These are phyloP conservation scores for Carollia perspicillata DNA, from an alignment of 2,113 vertebrate genomes.

Conservation along the genomic window DNA sequence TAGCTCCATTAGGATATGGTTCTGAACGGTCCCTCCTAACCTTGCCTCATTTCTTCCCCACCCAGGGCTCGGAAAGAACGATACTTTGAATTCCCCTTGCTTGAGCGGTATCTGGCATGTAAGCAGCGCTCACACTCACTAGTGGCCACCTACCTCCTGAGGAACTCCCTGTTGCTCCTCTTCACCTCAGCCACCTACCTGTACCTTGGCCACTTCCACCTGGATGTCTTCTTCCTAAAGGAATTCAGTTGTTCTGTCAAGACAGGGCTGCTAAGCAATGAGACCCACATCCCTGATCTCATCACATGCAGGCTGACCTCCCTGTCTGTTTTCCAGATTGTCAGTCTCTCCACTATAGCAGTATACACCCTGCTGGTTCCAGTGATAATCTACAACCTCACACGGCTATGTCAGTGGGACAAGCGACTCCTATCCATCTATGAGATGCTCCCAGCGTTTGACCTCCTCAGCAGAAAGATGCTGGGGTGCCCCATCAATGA, in stretches of 20 bases:
- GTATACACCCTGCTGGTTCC: constrained; percentile 90
- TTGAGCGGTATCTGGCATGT: constrained; percentile 93
- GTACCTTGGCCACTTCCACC: constrained; percentile 94
- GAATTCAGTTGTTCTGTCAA: constrained; percentile 95
- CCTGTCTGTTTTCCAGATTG: constrained; percentile 91
- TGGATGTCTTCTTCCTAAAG: constrained; percentile 91
- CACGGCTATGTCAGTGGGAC: constrained; percentile 94
- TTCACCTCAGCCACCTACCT: constrained; percentile 91
- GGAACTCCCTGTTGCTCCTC: constrained; percentile 90
- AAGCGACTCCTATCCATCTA: constrained; percentile 92
- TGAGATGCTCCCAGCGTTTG: constrained; percentile 93
- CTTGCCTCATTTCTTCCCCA: constrained; percentile 18
- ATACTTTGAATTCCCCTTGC: constrained; percentile 96
- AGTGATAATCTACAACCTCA: constrained; percentile 88
- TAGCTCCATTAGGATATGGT: background rate
- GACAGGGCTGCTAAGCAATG: constrained; percentile 85
- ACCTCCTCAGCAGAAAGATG: constrained; percentile 89
- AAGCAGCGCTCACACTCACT: constrained; percentile 92
- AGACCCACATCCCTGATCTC: constrained; percentile 81
- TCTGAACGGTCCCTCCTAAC: constrained; percentile 16
- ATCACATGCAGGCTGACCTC: constrained; percentile 93
- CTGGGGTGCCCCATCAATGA: constrained; percentile 94
- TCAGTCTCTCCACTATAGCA: constrained; percentile 87
- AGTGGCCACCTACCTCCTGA: constrained; percentile 89
- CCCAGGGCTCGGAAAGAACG: constrained; percentile 92